These are phyloP conservation scores for Cantharis flavilabris DNA, from an alignment of 2,888 invertebrate species.

Conservation along the genomic window DNA sequence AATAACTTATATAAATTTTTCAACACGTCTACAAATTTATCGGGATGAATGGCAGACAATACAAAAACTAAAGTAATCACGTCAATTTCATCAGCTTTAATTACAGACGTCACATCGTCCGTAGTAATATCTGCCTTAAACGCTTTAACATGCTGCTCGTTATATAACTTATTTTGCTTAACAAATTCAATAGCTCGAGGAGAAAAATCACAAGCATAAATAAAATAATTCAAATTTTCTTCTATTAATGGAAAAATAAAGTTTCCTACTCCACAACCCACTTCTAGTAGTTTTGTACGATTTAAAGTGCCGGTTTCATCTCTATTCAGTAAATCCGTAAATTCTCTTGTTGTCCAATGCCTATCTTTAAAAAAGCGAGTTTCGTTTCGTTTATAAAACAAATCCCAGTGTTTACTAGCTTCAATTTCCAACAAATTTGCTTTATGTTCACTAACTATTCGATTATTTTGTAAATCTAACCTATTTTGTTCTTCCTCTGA, in stretches of 20 bases:
- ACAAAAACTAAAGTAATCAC: slow-evolving; percentile 92
- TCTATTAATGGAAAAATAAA: slow-evolving; percentile 89
- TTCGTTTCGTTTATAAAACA: slow-evolving; percentile 95
- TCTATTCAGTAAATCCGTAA: slow-evolving; percentile 73
- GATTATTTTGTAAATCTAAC: slow-evolving; percentile 70
- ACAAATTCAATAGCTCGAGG: slow-evolving; percentile 88
- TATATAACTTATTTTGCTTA: slow-evolving; percentile 69
- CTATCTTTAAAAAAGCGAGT: slow-evolving; percentile 93
- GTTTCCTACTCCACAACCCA: slow-evolving; percentile 97
- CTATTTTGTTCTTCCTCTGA: slow-evolving; percentile 64
- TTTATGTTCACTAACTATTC: slow-evolving; percentile 72
- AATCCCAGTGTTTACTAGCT: slow-evolving; percentile 90
- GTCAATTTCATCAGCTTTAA: slow-evolving; percentile 65
- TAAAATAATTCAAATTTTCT: slow-evolving; percentile 72
- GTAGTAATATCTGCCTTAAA: slow-evolving; percentile 87
- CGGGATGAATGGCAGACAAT: slow-evolving; percentile 90
- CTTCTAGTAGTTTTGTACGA: slow-evolving; percentile 67
- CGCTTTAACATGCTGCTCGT: slow-evolving; percentile 68
- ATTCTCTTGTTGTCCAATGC: slow-evolving; percentile 96
- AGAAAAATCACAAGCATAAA: slow-evolving; percentile 92
- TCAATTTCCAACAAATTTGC: slow-evolving; percentile 79
- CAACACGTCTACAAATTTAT: slow-evolving; percentile 70
- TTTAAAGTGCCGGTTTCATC: slow-evolving; percentile 55
- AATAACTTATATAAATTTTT: slow-evolving; percentile 68
- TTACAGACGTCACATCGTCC: slow-evolving; percentile 64